Evolutionary conservation across 2,113 vertebrate species (phyloP).

Genomic region (Clarias macrocephalus): DNA sequence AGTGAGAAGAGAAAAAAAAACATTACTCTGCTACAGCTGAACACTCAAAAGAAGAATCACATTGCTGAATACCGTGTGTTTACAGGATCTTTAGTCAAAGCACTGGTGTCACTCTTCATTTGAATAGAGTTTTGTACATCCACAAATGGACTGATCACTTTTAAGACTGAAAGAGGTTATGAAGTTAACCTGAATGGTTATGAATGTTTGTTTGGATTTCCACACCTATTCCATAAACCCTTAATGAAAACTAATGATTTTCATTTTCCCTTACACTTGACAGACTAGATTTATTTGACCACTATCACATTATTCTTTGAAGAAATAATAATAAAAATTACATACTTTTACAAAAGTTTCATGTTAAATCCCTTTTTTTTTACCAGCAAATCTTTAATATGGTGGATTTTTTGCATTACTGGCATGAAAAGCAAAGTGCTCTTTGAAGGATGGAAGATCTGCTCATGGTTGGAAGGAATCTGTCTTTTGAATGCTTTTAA

Average conservation of each 20-base stretch:
- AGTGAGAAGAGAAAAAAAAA: too few relatives aligned
- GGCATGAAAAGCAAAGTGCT: constrained; percentile 32
- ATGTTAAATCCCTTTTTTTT: background rate
- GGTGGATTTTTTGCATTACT: background rate
- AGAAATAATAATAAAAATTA: background rate
- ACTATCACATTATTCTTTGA: background rate
- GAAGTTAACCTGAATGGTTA: too few relatives aligned
- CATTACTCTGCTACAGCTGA: background rate
- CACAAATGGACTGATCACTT: background rate
- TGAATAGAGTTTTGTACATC: background rate
- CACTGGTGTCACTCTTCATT: background rate
- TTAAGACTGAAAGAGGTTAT: background rate
- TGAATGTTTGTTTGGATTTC: background rate
- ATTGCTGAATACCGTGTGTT: background rate
- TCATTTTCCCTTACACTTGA: background rate
- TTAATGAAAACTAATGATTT: background rate
- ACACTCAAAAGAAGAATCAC: background rate
- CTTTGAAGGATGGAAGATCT: constrained; percentile 28
- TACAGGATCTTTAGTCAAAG: background rate
- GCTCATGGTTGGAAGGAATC: constrained; percentile 7
- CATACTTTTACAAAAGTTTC: background rate
- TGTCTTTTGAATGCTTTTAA: constrained; percentile 29
- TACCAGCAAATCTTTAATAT: background rate
- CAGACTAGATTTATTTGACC: background rate
- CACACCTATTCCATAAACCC: background rate